phyloP scores from a whole-genome alignment of 2,797 vertebrate species.

The Salarias fasciatus region DNA sequence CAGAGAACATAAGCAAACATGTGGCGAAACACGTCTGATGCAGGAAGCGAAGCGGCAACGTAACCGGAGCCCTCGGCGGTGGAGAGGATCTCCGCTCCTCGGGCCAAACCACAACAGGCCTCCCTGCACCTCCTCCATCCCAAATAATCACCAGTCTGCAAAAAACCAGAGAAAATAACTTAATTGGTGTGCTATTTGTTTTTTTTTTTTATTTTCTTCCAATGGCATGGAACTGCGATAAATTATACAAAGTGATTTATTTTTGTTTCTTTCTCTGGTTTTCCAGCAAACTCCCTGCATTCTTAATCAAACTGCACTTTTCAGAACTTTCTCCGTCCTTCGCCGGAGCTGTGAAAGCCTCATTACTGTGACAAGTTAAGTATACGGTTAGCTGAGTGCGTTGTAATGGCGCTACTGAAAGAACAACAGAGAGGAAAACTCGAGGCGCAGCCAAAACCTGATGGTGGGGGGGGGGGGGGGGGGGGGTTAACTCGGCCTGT shows the following conservation, averaged over 20 bases:
- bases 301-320: constrained; percentile 70
- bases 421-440: constrained; percentile 55
- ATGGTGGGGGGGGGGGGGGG: constrained; percentile 34
- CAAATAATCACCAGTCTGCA: constrained; percentile 73
- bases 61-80: constrained; percentile 63
- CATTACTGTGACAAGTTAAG: constrained; percentile 74
- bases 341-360: constrained; percentile 52
- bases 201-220: constrained; percentile 34
- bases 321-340: constrained; percentile 35
- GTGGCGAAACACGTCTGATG: constrained; percentile 19
- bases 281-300: constrained; percentile 40
- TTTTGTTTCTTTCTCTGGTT: constrained; percentile 34
- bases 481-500: constrained; percentile 36
- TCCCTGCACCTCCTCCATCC: constrained; percentile 72
- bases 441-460: constrained; percentile 26
- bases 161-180: constrained; percentile 80
- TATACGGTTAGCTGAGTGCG: constrained; percentile 57
- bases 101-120: constrained; percentile 70
- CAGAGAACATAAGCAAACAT: constrained; percentile 75
- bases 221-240: constrained; percentile 57
- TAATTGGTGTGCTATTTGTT: constrained; percentile 75
- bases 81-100: constrained; percentile 49
- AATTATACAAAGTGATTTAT: constrained; percentile 66
- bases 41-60: constrained; percentile 57
- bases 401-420: constrained; percentile 58